Conservation (phyloP, 2,113 vertebrate species). For the Laticauda colubrina region DNA sequence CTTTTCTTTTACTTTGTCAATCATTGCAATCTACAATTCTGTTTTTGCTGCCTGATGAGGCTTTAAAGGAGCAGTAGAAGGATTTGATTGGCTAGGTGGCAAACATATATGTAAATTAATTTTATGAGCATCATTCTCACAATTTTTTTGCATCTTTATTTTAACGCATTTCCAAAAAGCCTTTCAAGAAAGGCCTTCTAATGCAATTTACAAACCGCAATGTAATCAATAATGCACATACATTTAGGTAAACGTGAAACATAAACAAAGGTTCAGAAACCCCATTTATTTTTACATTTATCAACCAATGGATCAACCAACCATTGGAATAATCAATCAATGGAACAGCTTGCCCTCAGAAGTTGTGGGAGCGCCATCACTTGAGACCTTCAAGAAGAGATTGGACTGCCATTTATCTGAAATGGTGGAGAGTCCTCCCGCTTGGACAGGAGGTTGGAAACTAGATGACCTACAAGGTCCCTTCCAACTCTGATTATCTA, state of each 20-base stretch:
- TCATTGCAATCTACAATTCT: background rate
- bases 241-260: background rate
- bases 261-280: background rate
- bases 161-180: background rate
- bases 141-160: background rate
- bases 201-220: background rate
- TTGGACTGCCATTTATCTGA: too few species aligned
- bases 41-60: background rate
- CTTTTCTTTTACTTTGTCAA: too few species aligned
- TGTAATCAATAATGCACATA: background rate
- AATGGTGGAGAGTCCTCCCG: too few species aligned
- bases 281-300: too few species aligned
- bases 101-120: background rate
- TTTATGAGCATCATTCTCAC: background rate
- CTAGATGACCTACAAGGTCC: too few species aligned
- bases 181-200: background rate
- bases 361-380: too few species aligned
- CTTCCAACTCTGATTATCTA: too few species aligned
- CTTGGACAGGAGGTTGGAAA: too few species aligned
- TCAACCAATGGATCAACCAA: too few species aligned
- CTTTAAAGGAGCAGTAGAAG: background rate
- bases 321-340: too few species aligned
- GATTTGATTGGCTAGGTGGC: background rate
- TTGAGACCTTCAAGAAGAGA: too few species aligned
- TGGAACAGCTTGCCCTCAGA: too few species aligned